Evolutionary conservation across 2,797 vertebrate genomes (phyloP), one percentile per base, ranked within the genome.

Genomic region (Champsocephalus esox): DNA sequence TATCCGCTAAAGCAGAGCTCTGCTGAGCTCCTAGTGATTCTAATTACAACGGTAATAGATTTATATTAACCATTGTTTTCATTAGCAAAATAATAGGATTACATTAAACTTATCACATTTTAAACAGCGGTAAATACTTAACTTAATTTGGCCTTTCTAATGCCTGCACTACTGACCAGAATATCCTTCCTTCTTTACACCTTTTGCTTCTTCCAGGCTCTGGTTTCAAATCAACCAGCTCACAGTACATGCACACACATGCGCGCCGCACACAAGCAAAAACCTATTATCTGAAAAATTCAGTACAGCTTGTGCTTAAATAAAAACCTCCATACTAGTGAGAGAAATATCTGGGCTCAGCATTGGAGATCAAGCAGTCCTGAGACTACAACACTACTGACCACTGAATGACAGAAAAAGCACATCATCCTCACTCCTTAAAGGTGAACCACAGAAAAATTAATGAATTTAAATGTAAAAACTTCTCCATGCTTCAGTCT

Each of bases 51-150:
- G 86, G 58, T 89, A 95, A 94, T 85, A 93, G 89, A 91, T 94
- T 95, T 94, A 92, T 94, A 88, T 96, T 94, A 73, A 96, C 90
- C 90, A 86, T 88, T 21, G 74, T 90, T 91, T 79, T 94, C 93
- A 95, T 93, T 94, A 70, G 59, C 24, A 48, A 52, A 92, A 85
- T 10, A 91, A 92, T 24, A 13, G 89, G 92, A 51, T 24, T 16
- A 51, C 19, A 57, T 50, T 32, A 64, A 56, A 70, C 13, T 9
- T 61, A 70, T 66, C 46, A 56, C 32, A 73, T 50, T 73, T 66
- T 28, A 82, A 12, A 68, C 44, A 65, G 68, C 50, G 50, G 51
- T 46, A 43, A 58, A 62, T 66, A 12, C 11, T 21, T 19, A 51
- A 77, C 44, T 71, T 58, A 1, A 46, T 81, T 74, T 83, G 13